Evolutionary conservation across 2,888 invertebrate species (phyloP), one percentile per base, ranked within the genome.

Genomic region (Eupeodes luniger): DNA sequence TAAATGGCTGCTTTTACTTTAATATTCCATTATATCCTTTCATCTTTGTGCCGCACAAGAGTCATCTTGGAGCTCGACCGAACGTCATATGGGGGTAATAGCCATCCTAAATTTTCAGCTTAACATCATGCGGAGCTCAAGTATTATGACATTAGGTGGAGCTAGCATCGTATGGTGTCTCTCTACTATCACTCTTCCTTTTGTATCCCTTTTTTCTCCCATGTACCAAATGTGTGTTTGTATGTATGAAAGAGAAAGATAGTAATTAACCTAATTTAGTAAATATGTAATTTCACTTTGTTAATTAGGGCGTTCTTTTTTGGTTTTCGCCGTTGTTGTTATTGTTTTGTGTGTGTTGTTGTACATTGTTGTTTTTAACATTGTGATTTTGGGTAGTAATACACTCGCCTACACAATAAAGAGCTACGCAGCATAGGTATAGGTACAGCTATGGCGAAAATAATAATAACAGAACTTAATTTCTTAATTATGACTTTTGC

Each of bases 41-140:
- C 88, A 84, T 84, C 81, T 84, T 81, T 69, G 64, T 81, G 81
- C 74, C 88, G 57, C 88, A 88, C 84, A 88, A 81, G 88, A 88
- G 88, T 81, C 81, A 88, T 88, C 88, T 81, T 84, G 77, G 81
- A 64, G 77, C 81, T 81, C 81, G 84, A 84, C 84, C 88, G 67
- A 81, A 84, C 88, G 77, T 84, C 88, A 88, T 81, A 55, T 88
- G 88, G 88, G 87, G 81, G 81, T 88, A 88, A 88, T 84, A 84
- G 88, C 84, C 84, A 88, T 88, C 88, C 88, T 88, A 88, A 88
- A 88, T 88, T 88, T 88, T 75, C 47, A 84, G 88, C 88, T 88
- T 88, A 88, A 88, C 88, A 88, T 81, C 88, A 77, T 84, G 69
- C 76, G 34, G 80, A 87, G 78, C 83, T 19, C 19, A 83, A 87